Evolutionary conservation across 2,797 vertebrate genomes (phyloP).

Genomic region (Babyrousa celebensis): DNA sequence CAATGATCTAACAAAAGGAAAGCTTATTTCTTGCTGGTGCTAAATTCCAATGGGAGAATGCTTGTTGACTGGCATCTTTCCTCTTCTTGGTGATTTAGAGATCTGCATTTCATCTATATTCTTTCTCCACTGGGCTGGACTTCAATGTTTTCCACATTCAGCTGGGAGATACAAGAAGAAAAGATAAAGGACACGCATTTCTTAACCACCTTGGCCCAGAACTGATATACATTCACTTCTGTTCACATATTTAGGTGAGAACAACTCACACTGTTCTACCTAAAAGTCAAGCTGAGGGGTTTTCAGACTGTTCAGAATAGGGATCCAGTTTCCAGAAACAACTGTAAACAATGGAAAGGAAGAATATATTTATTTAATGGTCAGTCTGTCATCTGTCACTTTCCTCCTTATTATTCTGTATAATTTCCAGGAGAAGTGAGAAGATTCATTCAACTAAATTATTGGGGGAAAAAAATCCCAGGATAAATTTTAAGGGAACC

Average conservation of each 20-base stretch:
- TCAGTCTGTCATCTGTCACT: neutral
- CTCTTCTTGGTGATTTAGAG: neutral
- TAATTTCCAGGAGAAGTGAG: neutral
- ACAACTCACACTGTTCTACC: neutral
- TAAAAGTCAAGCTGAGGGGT: neutral
- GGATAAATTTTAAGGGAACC: slow-evolving; percentile 22
- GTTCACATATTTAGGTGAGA: neutral
- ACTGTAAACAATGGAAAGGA: neutral
- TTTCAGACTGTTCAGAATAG: neutral
- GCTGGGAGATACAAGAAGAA: neutral
- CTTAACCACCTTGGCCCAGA: neutral
- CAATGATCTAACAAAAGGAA: neutral
- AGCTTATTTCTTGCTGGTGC: neutral
- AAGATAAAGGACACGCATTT: neutral
- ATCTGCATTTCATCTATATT: neutral
- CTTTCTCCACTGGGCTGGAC: neutral
- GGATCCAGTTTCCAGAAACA: neutral
- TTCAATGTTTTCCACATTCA: neutral
- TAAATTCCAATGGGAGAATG: neutral
- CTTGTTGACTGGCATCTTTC: neutral
- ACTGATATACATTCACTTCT: neutral
- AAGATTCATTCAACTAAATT: slow-evolving; percentile 30
- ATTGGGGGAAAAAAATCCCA: neutral
- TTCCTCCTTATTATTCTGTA: neutral
- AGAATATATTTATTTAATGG: neutral